Evolutionary conservation across 2,888 invertebrate genomes (phyloP).

Genomic region (Alcis repandata): DNA sequence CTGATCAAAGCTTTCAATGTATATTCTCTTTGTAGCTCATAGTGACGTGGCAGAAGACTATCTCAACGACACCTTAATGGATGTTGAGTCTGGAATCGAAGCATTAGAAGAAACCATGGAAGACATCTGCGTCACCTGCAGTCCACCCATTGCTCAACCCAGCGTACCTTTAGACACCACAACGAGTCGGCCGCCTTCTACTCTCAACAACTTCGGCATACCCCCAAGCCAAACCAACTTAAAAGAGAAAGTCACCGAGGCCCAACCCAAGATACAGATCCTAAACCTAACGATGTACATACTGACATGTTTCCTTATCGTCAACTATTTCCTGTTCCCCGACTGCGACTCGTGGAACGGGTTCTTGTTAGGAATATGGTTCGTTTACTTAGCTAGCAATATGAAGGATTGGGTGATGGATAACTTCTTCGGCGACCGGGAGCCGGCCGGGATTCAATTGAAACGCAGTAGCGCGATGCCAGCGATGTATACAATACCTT

Average conservation of each 20-base stretch:
- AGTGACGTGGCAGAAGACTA: constrained; percentile 69
- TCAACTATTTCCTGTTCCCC: constrained; percentile 74
- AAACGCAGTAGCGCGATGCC: constrained; percentile 62
- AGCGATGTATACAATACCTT: constrained; percentile 85
- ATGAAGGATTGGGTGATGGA: constrained; percentile 74
- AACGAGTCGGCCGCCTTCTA: constrained; percentile 45
- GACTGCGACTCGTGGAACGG: constrained; percentile 78
- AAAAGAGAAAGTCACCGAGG: constrained; percentile 41
- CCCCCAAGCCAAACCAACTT: constrained; percentile 71
- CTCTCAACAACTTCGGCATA: constrained; percentile 60
- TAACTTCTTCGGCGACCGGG: constrained; percentile 73
- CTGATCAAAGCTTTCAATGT: not conserved
- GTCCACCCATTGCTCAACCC: constrained; percentile 48
- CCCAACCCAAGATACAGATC: constrained; percentile 60
- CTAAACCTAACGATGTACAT: constrained; percentile 75
- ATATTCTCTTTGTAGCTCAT: constrained; percentile 49
- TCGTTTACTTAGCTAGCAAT: constrained; percentile 69
- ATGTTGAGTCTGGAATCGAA: constrained; percentile 84
- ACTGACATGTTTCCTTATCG: constrained; percentile 69
- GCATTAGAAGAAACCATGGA: constrained; percentile 81
- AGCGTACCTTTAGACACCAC: constrained; percentile 52
- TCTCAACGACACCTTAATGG: constrained; percentile 66
- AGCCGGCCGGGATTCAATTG: constrained; percentile 63
- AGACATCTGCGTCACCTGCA: constrained; percentile 63
- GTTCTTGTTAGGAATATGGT: constrained; percentile 79